phyloP scores from a whole-genome alignment of 2,797 vertebrate genomes.

The Simalia tracyae region DNA sequence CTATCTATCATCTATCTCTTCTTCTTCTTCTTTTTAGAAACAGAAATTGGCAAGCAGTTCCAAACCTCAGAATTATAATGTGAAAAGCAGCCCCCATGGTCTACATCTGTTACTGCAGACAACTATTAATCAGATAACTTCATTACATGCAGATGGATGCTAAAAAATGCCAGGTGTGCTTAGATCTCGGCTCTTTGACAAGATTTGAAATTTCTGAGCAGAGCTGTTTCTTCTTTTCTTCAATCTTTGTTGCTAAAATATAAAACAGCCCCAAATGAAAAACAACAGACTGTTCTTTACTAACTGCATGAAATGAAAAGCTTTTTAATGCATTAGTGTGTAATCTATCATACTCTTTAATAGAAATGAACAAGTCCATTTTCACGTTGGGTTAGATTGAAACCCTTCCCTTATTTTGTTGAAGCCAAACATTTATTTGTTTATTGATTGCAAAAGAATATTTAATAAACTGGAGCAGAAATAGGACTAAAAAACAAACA shows the following conservation, averaged over 20 bases:
- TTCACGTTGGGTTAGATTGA: constrained; percentile 8
- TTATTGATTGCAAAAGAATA: background rate
- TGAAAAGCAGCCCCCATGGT: background rate
- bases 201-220: background rate
- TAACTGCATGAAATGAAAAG: constrained; percentile 19
- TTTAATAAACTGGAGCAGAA: constrained; percentile 29
- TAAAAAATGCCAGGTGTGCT: background rate
- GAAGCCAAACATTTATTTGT: constrained; percentile 15
- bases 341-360: background rate
- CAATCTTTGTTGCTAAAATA: background rate
- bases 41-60: background rate
- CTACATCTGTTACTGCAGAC: background rate
- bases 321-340: constrained; percentile 10
- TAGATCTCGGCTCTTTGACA: background rate
- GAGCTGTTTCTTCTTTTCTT: background rate
- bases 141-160: background rate
- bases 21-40: background rate
- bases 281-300: background rate
- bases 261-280: background rate
- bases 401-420: constrained; percentile 26
- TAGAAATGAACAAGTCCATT: background rate
- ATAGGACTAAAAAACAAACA: constrained; percentile 24
- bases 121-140: background rate
- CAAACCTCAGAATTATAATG: background rate
- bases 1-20: too few species aligned